Evolutionary conservation across 2,113 vertebrate species (phyloP), one percentile per base, ranked within the genome.

Genomic region (Pluvianellus socialis): DNA sequence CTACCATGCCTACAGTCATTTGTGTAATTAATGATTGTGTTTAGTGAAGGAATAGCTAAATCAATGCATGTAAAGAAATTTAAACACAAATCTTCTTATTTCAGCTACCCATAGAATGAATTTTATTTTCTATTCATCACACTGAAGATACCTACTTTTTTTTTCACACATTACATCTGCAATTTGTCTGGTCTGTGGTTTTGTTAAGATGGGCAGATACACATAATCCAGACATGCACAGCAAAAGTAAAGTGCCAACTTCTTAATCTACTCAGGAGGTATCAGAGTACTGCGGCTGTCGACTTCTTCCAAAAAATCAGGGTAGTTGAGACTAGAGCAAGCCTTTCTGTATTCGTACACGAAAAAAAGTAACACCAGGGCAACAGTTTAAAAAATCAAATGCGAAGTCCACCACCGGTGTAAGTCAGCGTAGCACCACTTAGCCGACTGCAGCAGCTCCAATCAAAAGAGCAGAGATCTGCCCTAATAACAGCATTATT

Each of bases 1-100:
- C 79, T 77, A 19, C 62, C 65, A 96, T 77, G 92, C 94, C 91
- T 93, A 89, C 94, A 95, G 89, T 95, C 89, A 89, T 55, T 56
- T 44, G 50, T 80, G 50, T 79, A n/a, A 79, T 80, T 87, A 87
- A n/a, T 33, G 23, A 63, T 6, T 53, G 22, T 68, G 19, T 44
- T 85, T 86, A 86, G 73, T 38, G 40, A 90, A 92, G 44, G 70
- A 79, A 47, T 79, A 85, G 49, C 42, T 68, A 79, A 91, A 87
- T 73, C 55, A 74, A 50, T 76, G 55, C 14, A 75, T 33, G 16
- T 33, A 24, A 80, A 72, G 30, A 80, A 92, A 94, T 95, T 81
- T 93, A 89, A 88, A 91, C 35, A 35, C 44, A 66, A 32, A 18
- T 84, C 49, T 15, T 67, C 86, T 81, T 88, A 26, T 82, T 94